Evolutionary conservation across 2,888 invertebrate genomes (phyloP), one percentile per base, ranked within the genome.

Genomic region (Sphaeridia pumilis): DNA sequence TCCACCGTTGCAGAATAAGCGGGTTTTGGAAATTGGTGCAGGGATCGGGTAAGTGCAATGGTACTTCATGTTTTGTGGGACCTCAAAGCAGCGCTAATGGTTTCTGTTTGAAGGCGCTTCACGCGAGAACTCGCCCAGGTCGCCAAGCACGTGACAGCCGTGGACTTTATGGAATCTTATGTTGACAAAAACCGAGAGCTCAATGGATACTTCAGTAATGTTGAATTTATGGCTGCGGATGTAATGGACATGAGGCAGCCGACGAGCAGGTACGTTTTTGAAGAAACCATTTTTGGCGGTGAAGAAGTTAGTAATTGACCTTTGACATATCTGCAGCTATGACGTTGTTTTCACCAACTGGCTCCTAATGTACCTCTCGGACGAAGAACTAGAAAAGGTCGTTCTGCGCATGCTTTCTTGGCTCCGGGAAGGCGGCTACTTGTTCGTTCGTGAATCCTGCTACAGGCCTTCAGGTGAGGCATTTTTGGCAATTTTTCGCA

Each of bases 311-410:
- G 25, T 22, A 17, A 44, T 14, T 31, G 10, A 10, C 14, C 10
- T 31, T 10, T 31, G 7, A 10, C 31, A 31, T 14, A 31, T 31
- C 36, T 17, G 14, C 65, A 75, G 75, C 56, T 70, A 69, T 50
- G 76, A 76, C 61, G 58, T 76, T 46, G 70, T 77, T 21, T 77
- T 77, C 68, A 74, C 75, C 59, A 77, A 77, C 66, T 77, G 77
- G 77, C 69, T 77, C 46, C 68, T 76, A 58, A 77, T 77, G 77
- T 77, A 77, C 66, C 65, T 77, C 53, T 68, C 68, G 24, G 74
- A 76, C 58, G 66, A 67, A 21, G 76, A 77, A 63, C 68, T 72
- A 2, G 66, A 69, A 34, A 64, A 67, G 14, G 68, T 76, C 35
- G 66, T 75, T 43, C 54, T 66, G 34, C 72, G 71, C 58, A 68